Conservation (phyloP, 2,888 invertebrate species). For the Lamellibrachia columna region DNA sequence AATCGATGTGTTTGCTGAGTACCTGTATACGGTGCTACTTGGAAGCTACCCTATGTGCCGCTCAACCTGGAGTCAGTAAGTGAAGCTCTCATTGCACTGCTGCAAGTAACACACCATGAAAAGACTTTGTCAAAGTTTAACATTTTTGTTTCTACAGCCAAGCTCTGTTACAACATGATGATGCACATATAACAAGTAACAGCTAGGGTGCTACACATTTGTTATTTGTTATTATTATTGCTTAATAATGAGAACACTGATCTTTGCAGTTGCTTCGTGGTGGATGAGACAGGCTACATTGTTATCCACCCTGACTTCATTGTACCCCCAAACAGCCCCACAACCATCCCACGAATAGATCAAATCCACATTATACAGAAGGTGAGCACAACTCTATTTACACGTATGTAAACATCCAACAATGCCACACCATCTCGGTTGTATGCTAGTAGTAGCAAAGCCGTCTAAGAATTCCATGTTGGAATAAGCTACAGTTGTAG, state of each 20-base stretch:
- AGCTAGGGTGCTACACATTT: neutral
- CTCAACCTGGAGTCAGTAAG: neutral
- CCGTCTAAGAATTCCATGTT: no score
- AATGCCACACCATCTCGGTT: no score
- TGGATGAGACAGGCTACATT: neutral
- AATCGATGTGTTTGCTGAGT: constrained; percentile 16
- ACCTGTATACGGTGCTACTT: neutral
- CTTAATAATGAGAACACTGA: neutral
- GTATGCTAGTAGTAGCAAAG: no score
- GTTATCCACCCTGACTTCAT: neutral
- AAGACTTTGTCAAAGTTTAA: neutral
- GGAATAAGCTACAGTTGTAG: no score
- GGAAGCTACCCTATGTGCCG: neutral
- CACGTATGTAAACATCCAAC: neutral
- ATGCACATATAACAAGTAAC: neutral
- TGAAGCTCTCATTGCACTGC: neutral
- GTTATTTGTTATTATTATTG: neutral
- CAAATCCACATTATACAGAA: neutral
- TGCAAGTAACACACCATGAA: neutral
- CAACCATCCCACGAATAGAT: neutral
- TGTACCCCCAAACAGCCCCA: neutral
- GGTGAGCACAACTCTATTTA: neutral
- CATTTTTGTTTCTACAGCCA: no score
- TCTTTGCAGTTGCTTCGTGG: neutral
- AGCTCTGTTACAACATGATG: neutral